These are phyloP conservation scores for Chloroclysta siterata DNA, from an alignment of 2,888 invertebrate genomes.

Conservation along the genomic window DNA sequence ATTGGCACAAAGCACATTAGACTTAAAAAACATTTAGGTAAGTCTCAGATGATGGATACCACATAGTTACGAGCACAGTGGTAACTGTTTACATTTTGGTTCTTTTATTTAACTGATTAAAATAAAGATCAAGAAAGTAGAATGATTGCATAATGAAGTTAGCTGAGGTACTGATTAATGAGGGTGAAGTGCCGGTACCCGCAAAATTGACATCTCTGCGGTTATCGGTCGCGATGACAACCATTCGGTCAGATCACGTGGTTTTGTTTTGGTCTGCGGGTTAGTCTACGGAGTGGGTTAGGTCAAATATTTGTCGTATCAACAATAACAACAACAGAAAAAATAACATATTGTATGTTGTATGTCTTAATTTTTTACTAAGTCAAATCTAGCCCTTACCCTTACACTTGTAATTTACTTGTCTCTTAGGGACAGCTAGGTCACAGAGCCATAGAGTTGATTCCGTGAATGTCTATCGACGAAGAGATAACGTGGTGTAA, in stretches of 20 bases:
- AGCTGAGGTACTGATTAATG: slow-evolving; percentile 39
- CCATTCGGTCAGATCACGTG: slow-evolving; percentile 47
- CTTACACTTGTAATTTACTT: too few relatives aligned
- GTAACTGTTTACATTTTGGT: too few relatives aligned
- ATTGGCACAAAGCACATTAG: too few relatives aligned
- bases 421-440: too few relatives aligned
- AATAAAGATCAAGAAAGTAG: too few relatives aligned
- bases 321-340: background rate
- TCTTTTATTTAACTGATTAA: too few relatives aligned
- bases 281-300: slow-evolving; percentile 25
- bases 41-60: too few relatives aligned
- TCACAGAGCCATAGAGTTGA: background rate
- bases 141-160: slow-evolving; percentile 1
- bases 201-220: slow-evolving; percentile 57
- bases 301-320: slow-evolving; percentile 15
- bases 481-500: background rate
- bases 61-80: too few relatives aligned
- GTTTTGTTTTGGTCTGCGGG: slow-evolving; percentile 43
- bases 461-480: background rate
- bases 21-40: too few relatives aligned
- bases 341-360: too few relatives aligned
- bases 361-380: too few relatives aligned
- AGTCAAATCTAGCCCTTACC: too few relatives aligned
- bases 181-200: slow-evolving; percentile 35
- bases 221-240: slow-evolving; percentile 51